A percentile compares a stretch with the other conserved stretches of the same genome.
Evolutionary conservation across 2,797 vertebrate species (phyloP).

Genomic region (Threskiornis aethiopicus): DNA sequence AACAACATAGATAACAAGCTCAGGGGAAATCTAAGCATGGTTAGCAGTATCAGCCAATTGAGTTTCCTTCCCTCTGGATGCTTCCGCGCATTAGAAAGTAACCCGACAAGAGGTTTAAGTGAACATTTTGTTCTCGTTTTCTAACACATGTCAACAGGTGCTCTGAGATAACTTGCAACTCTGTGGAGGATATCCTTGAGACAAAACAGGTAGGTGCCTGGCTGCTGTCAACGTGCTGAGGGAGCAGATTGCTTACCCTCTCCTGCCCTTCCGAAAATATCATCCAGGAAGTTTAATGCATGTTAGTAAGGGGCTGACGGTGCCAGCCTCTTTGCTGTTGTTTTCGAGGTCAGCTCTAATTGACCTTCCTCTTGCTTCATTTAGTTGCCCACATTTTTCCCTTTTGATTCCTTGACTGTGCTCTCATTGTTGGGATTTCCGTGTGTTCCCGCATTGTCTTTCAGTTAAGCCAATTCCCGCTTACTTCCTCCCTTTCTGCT

Average conservation of each 20-base stretch:
- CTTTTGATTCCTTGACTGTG: not conserved
- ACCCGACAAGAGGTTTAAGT: not conserved
- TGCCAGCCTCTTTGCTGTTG: not conserved
- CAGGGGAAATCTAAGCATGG: not conserved
- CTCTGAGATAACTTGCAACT: not conserved
- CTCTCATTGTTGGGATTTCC: not conserved
- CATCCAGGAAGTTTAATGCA: not conserved
- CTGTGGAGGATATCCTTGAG: not conserved
- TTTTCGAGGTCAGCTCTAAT: not conserved
- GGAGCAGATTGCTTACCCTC: not conserved
- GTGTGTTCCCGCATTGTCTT: accelerated
- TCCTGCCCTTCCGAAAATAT: not conserved
- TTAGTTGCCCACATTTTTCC: not conserved
- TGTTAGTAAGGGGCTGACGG: not conserved
- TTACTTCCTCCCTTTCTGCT: not conserved
- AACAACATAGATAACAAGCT: not conserved
- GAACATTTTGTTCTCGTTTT: not conserved
- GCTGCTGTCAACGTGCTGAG: not conserved
- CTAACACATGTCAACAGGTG: not conserved
- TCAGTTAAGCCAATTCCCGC: not conserved
- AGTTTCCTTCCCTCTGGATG: not conserved
- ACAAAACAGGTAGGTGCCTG: conserved; percentile 5
- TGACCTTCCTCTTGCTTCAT: not conserved
- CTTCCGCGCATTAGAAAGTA: not conserved
- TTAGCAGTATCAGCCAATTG: not conserved